Evolutionary conservation across 2,888 invertebrate species (phyloP).

Genomic region (Mimachlamys varia): DNA sequence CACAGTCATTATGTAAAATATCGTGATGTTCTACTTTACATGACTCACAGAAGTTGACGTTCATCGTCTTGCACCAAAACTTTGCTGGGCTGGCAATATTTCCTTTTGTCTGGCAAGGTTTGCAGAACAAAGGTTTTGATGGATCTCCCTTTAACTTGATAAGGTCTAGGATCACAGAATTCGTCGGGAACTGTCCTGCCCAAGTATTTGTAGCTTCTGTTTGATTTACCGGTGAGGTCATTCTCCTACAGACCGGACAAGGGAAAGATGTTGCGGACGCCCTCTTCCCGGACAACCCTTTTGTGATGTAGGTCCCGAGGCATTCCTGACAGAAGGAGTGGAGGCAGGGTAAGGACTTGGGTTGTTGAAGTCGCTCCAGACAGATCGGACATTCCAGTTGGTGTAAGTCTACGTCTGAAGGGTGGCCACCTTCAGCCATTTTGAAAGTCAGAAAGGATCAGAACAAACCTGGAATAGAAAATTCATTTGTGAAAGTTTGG

Average conservation of each 20-base stretch:
- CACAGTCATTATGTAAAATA: background rate
- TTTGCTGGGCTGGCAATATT: slow-evolving; percentile 40
- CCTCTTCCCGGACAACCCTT: background rate
- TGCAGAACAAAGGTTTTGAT: slow-evolving; percentile 41
- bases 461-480: too few species aligned
- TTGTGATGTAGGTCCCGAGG: slow-evolving; percentile 56
- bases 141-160: slow-evolving; percentile 52
- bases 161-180: slow-evolving; percentile 56
- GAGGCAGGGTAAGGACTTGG: slow-evolving; percentile 61
- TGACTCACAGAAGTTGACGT: slow-evolving; percentile 43
- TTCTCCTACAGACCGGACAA: too few species aligned
- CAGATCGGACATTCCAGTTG: slow-evolving; percentile 58
- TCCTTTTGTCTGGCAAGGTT: slow-evolving; percentile 43
- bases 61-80: slow-evolving; percentile 48
- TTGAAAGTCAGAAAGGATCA: too few species aligned
- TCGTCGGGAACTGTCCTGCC: slow-evolving; percentile 61
- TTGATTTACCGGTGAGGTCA: slow-evolving; percentile 52
- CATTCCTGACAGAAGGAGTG: slow-evolving; percentile 62
- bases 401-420: background rate
- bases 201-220: slow-evolving; percentile 50
- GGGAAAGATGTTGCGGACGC: slow-evolving; percentile 51
- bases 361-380: slow-evolving; percentile 53
- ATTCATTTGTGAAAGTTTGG: too few species aligned
- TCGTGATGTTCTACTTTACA: slow-evolving; percentile 47
- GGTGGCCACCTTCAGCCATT: background rate